Evolutionary conservation across 2,888 invertebrate genomes (phyloP).

Genomic region (Trichopria drosophilae): DNA sequence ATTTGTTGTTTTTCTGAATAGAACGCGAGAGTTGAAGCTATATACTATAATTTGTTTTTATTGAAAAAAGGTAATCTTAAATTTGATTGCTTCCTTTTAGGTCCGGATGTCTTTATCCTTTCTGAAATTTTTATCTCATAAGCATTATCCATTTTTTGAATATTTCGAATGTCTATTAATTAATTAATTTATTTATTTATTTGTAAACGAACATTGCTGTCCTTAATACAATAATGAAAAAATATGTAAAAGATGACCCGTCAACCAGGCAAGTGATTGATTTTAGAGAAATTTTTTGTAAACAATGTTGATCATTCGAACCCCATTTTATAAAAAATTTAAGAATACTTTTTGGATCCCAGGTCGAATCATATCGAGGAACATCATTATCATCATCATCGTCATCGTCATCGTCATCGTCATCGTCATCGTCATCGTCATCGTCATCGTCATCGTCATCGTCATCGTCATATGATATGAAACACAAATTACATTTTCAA

Average conservation of each 20-base stretch:
- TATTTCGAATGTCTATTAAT: slow-evolving; percentile 4
- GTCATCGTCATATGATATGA: too few relatives aligned
- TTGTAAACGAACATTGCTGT: too few relatives aligned
- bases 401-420: too few relatives aligned
- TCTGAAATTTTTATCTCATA: slow-evolving; percentile 11
- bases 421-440: too few relatives aligned
- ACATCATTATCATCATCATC: too few relatives aligned
- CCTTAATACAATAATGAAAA: too few relatives aligned
- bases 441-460: too few relatives aligned
- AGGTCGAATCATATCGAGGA: slow-evolving; percentile 25
- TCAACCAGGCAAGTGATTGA: slow-evolving; percentile 15
- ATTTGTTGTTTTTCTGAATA: slow-evolving; percentile 1
- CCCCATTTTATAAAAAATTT: slow-evolving; percentile 7
- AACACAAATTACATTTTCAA: too few relatives aligned
- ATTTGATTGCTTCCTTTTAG: background rate
- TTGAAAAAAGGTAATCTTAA: slow-evolving; percentile 1
- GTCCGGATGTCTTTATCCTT: slow-evolving; percentile 8
- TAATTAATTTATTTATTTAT: too few relatives aligned
- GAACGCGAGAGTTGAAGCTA: background rate
- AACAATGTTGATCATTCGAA: slow-evolving; percentile 4
- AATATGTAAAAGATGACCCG: slow-evolving; percentile 9
- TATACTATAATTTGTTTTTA: background rate
- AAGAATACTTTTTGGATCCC: slow-evolving; percentile 26
- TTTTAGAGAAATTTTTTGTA: slow-evolving; percentile 10
- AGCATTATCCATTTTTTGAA: background rate